phyloP scores from a whole-genome alignment of 2,888 invertebrate genomes.

The Lycophotia porphyrea region DNA sequence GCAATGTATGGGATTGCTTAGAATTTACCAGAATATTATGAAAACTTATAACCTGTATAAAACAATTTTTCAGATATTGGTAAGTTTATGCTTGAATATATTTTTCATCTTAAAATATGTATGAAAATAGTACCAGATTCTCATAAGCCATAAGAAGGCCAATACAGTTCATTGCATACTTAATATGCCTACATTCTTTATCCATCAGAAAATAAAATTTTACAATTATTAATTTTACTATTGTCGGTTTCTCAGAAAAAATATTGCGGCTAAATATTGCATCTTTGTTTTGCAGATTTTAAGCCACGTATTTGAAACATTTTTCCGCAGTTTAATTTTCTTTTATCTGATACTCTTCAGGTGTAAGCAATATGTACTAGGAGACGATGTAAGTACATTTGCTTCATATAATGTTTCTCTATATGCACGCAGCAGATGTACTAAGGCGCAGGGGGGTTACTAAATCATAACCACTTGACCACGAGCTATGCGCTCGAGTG shows the following conservation, averaged over 20 bases:
- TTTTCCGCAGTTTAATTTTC: not conserved
- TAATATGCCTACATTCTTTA: not conserved
- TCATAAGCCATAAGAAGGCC: not conserved
- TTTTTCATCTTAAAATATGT: not conserved
- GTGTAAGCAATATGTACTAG: not conserved
- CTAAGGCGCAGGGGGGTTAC: not conserved
- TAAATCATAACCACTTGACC: not conserved
- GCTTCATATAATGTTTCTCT: not conserved
- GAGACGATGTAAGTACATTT: not conserved
- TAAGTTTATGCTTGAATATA: conserved; percentile 15
- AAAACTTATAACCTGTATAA: conserved; percentile 39
- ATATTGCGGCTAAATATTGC: not conserved
- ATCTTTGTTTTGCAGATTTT: not conserved
- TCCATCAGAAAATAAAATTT: too few species aligned
- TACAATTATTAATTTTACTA: not conserved
- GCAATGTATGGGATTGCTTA: conserved; percentile 7
- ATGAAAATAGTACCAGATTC: not conserved
- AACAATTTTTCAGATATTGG: conserved; percentile 44
- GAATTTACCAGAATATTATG: conserved; percentile 36
- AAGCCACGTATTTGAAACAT: conserved; percentile 1
- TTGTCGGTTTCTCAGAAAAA: not conserved
- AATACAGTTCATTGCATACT: not conserved
- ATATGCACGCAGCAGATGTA: not conserved
- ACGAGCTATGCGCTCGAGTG: not conserved
- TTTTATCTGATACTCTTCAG: conserved; percentile 2